phyloP scores from a whole-genome alignment of 2,113 vertebrate genomes.

The Saccopteryx bilineata region DNA sequence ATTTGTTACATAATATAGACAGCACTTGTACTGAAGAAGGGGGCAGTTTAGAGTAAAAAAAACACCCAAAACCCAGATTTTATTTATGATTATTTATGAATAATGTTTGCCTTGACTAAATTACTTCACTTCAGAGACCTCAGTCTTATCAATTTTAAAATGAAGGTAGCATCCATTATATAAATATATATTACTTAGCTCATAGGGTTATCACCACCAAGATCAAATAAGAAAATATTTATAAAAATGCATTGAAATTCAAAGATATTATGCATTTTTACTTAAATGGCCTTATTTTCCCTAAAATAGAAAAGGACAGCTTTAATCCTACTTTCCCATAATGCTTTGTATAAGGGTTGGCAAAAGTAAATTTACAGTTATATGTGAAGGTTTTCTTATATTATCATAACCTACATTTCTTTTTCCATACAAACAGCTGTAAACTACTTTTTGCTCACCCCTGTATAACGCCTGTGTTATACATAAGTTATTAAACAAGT shows the following conservation, averaged over 20 bases:
- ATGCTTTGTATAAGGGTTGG: neutral
- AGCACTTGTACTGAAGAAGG: neutral
- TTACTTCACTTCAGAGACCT: neutral
- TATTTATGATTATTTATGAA: constrained; percentile 29
- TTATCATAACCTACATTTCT: neutral
- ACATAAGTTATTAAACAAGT: constrained; percentile 30
- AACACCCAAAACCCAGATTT: neutral
- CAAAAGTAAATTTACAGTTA: neutral
- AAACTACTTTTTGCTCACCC: neutral
- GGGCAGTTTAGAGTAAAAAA: neutral
- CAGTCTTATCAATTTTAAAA: constrained; percentile 51
- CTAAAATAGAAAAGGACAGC: neutral
- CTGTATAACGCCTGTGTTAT: neutral
- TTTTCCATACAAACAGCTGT: neutral
- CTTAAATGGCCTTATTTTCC: constrained; percentile 43
- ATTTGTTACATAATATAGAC: neutral
- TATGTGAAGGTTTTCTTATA: neutral
- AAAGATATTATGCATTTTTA: constrained; percentile 17
- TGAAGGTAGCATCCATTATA: neutral
- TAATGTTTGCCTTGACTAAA: neutral
- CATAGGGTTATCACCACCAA: neutral
- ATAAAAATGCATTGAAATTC: neutral
- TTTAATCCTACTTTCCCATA: neutral
- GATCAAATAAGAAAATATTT: constrained; percentile 7
- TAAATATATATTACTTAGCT: neutral